Evolutionary conservation across 2,888 invertebrate species (phyloP), one percentile per base, ranked within the genome.

Genomic region (Gerris lacustris): DNA sequence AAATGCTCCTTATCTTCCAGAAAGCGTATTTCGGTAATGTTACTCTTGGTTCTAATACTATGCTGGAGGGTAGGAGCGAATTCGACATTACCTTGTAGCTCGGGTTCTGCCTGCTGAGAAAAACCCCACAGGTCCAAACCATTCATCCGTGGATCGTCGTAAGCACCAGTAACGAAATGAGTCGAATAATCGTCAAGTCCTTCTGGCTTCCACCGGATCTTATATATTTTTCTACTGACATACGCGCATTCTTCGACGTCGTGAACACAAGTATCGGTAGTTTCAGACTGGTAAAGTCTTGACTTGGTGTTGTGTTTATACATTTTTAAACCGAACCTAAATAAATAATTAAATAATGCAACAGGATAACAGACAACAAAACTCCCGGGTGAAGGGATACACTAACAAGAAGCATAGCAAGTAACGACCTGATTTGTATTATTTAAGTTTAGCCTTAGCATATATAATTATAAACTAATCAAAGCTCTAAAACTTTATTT

Each of bases 151-250:
- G 64, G 64, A 18, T n/a, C 17, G 31, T 64, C 64, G 31, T 64
- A 64, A 31, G 64, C 9, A 64, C 64, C 64, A n/a, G 64, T 64
- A 17, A 64, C 17, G 17, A 64, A 64, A 64, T 7, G 17, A n/a
- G 64, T 18, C 9, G 64, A 7, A 9, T 9, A 64, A n/a, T n/a
- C 31, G 31, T 64, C 31, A n/a, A 64, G 31, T 5, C 31, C 64
- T 64, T 64, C 64, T 64, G 64, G 64, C 31, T 64, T 64, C 64
- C 64, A 64, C n/a, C 64, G 64, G 7, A 64, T 31, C 17, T 64
- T 64, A 31, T 9, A n/a, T n/a, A 64, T 31, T 64, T 64, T 64
- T 17, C 31, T 64, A 64, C 64, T 64, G n/a, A 64, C 64, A 17
- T 64, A 64, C 2, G 64, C 64, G 17, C 17, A 9, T 31, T 64